These are phyloP conservation scores for Hirtodrosophila alboralis DNA, from an alignment of 2,888 invertebrate genomes.

Conservation along the genomic window DNA sequence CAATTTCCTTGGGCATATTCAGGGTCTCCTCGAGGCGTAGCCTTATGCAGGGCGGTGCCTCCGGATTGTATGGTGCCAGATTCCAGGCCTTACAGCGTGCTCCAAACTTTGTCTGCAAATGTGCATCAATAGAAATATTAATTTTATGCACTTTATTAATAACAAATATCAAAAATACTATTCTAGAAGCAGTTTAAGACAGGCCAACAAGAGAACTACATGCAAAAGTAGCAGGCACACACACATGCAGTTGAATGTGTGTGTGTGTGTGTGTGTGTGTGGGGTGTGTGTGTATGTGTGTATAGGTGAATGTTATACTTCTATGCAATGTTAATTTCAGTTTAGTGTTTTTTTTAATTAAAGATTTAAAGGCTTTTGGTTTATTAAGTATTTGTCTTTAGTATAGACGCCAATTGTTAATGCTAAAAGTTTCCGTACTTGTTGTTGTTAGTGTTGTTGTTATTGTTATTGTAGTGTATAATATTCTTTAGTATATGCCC, in stretches of 20 bases:
- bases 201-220: conserved; percentile 41
- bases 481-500: conserved; percentile 27
- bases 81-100: conserved; percentile 93
- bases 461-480: conserved; percentile 19
- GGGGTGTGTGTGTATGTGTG: conserved; percentile 1
- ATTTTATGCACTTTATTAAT: neutral
- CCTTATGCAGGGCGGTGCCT: conserved; percentile 86
- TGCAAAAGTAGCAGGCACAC: conserved; percentile 64
- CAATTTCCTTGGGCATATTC: conserved; percentile 81
- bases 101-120: conserved; percentile 90
- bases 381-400: conserved; percentile 22
- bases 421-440: conserved; percentile 20
- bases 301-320: conserved; percentile 6
- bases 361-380: conserved; percentile 14
- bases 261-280: conserved; percentile 9
- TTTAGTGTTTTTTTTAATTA: conserved; percentile 28
- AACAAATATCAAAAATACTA: neutral
- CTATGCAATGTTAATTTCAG: conserved; percentile 13
- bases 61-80: conserved; percentile 86
- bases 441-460: conserved; percentile 25
- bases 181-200: conserved; percentile 10
- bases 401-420: conserved; percentile 34
- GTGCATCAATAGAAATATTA: conserved; percentile 15
- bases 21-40: conserved; percentile 87
- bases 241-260: conserved; percentile 49